Evolutionary conservation across 2,888 invertebrate genomes (phyloP).

Genomic region (Cataglyphis rosenhaueri): DNA sequence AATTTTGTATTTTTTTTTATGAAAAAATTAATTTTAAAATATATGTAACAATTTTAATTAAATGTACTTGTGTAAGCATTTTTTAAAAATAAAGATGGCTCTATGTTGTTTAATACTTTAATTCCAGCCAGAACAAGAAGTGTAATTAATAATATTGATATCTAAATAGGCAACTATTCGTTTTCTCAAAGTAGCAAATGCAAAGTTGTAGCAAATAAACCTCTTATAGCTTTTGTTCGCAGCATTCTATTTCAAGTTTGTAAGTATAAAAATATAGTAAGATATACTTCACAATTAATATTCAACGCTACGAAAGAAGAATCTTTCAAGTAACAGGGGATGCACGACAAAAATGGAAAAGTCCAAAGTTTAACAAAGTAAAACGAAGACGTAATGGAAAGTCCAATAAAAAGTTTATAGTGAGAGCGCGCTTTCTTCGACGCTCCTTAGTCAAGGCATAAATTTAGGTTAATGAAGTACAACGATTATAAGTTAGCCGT

Average conservation of each 20-base stretch:
- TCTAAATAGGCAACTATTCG: background rate
- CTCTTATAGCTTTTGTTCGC: background rate
- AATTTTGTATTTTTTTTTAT: background rate
- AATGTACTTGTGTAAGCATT: background rate
- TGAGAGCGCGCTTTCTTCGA: slow-evolving; percentile 48
- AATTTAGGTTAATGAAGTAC: slow-evolving; percentile 65
- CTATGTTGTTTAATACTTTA: background rate
- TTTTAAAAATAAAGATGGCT: background rate
- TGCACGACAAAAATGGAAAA: slow-evolving; percentile 46
- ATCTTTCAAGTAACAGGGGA: slow-evolving; percentile 35
- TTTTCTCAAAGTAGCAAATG: background rate
- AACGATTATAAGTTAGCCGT: slow-evolving; percentile 66
- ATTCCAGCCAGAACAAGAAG: background rate
- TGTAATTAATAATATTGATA: background rate
- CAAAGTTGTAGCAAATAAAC: background rate
- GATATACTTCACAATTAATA: slow-evolving; percentile 31
- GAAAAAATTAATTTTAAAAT: background rate
- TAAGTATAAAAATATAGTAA: background rate
- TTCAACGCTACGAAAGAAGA: slow-evolving; percentile 6
- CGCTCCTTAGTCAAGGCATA: slow-evolving; percentile 56
- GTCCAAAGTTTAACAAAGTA: slow-evolving; percentile 54
- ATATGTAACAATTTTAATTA: background rate
- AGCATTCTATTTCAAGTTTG: background rate
- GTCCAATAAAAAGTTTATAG: slow-evolving; percentile 57
- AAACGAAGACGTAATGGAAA: slow-evolving; percentile 56